Evolutionary conservation across 2,113 vertebrate species (phyloP), one percentile per base, ranked within the genome.

Genomic region (Pimephales promelas): DNA sequence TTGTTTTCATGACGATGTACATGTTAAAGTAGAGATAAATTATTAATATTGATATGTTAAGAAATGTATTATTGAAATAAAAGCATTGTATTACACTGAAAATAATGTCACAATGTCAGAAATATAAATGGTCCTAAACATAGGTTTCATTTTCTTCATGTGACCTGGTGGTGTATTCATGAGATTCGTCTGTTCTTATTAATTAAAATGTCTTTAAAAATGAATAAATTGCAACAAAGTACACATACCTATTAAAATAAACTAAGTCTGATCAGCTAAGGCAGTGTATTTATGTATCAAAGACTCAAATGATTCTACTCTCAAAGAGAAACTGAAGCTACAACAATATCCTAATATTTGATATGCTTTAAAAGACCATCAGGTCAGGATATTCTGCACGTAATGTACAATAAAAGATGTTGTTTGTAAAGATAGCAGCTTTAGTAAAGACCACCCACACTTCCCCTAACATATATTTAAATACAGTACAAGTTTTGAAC

Each of bases 261-360:
- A 89, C 93, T 92, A 94, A 92, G 94, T 92, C 92, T 94, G 92
- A 92, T 93, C 94, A 92, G 94, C 94, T 93, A 96, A 96, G 95
- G 95, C 95, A 96, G 94, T 87, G 87, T 89, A 86, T 94, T 82
- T 83, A 87, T 80, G 75, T 84, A 80, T 83, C 78, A 90, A 90
- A 92, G 34, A 59, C 82, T 86, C 47, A 73, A 82, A 54, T 73
- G 2, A 49, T 28, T 75, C 47, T 13, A 3, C 43, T 49, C 36
- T 59, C 18, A 28, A 72, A 54, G 40, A 83, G 45, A 31, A 57
- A 66, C 43, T 61, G 56, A 61, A 86, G 62, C 86, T 84, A 79
- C 56, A 88, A 83, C 77, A 87, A 34, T 85, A 72, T 36, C 10
- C 31, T 66, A 45, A 22, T 79, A 59, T 28, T 26, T 36, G 36